Base-by-base conservation (phyloP, 2,888 invertebrate genomes). In the Heliconius charithonia region DNA sequence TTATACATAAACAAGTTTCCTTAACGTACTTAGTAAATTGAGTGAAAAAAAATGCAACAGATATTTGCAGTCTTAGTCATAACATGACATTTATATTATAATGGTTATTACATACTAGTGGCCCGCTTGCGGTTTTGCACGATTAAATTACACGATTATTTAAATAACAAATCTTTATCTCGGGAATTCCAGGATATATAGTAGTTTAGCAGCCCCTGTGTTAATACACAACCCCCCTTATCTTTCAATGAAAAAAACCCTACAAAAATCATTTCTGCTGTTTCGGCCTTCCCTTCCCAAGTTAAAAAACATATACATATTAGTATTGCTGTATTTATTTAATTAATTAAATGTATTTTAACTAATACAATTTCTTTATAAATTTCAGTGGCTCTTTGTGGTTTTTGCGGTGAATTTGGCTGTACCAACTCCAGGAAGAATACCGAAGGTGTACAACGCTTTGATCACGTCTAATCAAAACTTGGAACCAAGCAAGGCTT, bases 381-480 rank as follows among this genome's bases (percentile, higher is more conserved):
- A 59, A 51, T 88, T 91, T 62, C 93, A 94, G 94, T 85, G 93
- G 62, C 82, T 92, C 77, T 87, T 87, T 81, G 79, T 87, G 7
- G 66, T 90, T 59, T 78, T 91, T 59, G 83, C 86, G 16, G 84
- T 85, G 3, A 86, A 86, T 27, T 65, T 84, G 4, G 85, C 90
- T 7, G 92, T 89, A 3, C 90, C 92, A 4, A 94, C 95, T 6
- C 94, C 96, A 0, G 95, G 96, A 45, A 96, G 96, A 81, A 95
- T 97, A 1, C 97, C 97, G 0, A 97, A 97, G 88, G 97, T 97
- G 56, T 97, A 97, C 94, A 97, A 97, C 89, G 97, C 97, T 0
- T 95, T 97, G 78, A 97, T 97, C 87, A 97, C 97, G 4, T 97
- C 97, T 9, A 97, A 97, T 86, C 97, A 97, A 87, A 97, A 97